These are phyloP conservation scores for Drosophila punjabiensis DNA, from an alignment of 1,140 invertebrate species.

Conservation along the genomic window DNA sequence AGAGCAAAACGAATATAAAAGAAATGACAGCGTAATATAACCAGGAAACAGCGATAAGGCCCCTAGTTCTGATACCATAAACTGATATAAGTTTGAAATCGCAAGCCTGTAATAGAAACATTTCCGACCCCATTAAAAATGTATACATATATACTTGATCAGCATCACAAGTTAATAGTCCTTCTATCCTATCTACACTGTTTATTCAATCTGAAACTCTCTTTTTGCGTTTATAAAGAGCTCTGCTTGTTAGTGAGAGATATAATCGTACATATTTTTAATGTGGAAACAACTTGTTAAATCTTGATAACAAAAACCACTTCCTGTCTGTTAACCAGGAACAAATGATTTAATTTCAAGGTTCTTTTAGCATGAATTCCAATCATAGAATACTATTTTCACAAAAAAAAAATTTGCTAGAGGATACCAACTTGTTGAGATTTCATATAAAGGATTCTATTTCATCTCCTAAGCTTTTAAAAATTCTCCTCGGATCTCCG, in stretches of 20 bases:
- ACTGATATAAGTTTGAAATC: not conserved
- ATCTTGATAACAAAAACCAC: not conserved
- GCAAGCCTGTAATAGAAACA: not conserved
- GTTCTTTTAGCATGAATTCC: not conserved
- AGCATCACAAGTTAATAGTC: not conserved
- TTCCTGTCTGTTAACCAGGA: not conserved
- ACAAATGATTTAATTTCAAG: not conserved
- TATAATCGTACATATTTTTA: not conserved
- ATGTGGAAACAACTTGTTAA: not conserved
- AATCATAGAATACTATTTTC: not conserved
- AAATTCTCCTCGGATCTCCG: conserved; percentile 4
- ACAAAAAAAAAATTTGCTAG: not conserved
- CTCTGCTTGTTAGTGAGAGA: not conserved
- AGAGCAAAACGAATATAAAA: conserved; percentile 27
- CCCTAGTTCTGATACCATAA: conserved; percentile 2
- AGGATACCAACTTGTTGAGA: not conserved
- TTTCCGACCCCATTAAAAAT: not conserved
- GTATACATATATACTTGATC: not conserved
- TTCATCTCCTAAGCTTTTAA: not conserved
- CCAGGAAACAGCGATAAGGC: conserved; percentile 8
- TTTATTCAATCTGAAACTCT: not conserved
- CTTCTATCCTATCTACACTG: not conserved
- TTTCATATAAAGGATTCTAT: not conserved
- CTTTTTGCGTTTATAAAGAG: not conserved
- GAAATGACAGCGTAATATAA: not conserved